Conservation (phyloP, 2,113 vertebrate species). For the Phylloscopus whistleri region DNA sequence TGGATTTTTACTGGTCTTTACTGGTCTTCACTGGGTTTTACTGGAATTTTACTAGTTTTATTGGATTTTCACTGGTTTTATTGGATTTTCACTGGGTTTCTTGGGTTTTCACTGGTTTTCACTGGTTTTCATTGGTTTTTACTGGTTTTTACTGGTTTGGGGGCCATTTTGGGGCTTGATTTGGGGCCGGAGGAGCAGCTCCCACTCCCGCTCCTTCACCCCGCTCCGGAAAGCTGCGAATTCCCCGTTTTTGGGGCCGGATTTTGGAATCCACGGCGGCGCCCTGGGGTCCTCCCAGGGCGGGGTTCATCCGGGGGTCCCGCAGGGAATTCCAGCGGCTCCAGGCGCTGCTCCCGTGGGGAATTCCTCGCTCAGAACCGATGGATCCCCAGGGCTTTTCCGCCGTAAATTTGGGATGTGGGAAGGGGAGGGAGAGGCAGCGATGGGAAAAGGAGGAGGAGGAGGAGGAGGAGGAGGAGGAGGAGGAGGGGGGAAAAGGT, state of each 20-base stretch:
- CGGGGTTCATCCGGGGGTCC: constrained; percentile 17
- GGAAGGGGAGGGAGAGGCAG: no score
- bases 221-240: rapidly evolving
- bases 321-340: constrained; percentile 52
- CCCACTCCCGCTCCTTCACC: rapidly evolving
- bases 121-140: neutral
- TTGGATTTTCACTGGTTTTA: neutral
- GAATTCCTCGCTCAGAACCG: constrained; percentile 52
- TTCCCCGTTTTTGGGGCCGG: rapidly evolving
- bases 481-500: constrained; percentile 50
- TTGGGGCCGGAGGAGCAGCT: neutral
- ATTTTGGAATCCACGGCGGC: no score
- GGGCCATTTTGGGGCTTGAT: neutral
- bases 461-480: neutral
- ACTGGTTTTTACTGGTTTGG: neutral
- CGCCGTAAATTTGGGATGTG: constrained; percentile 1
- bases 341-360: constrained; percentile 55
- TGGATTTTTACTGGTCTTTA: neutral
- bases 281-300: no score
- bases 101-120: no score
- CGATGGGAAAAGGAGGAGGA: neutral
- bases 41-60: neutral
- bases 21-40: neutral
- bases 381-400: constrained; percentile 60
- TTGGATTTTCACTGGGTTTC: neutral